Evolutionary conservation across 2,797 vertebrate species (phyloP), one percentile per base, ranked within the genome.

Genomic region (Takifugu ocellatus): DNA sequence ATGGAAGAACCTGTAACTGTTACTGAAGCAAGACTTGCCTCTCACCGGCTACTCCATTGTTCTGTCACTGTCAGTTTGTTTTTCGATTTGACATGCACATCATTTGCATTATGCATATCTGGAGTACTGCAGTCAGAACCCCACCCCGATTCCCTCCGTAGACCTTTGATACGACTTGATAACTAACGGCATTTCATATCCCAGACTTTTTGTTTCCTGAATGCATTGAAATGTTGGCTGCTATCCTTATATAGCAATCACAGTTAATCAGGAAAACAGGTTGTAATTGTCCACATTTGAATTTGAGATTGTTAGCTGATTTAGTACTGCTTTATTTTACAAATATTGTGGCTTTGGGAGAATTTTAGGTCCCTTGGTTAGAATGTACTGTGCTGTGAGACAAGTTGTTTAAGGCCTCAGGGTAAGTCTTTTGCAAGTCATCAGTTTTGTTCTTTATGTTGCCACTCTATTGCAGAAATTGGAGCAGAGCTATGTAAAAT

Each of bases 61-160:
- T 83, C 88, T 87, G 84, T 86, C 82, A 83, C 78, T 87, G 85
- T 83, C 86, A 82, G 72, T 91, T 90, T 90, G 80, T 89, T 83
- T 88, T 83, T 74, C 84, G 72, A 75, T 89, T 84, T 89, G 83
- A 87, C 82, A 87, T 87, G 84, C 83, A 83, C 86, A 83, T 89
- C 88, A 86, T 89, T 88, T 88, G 79, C 88, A 90, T 89, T 88
- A 87, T 90, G 82, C 83, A 87, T 87, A 89, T 88, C 81, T 78
- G 55, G 52, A 80, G 68, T 62, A 43, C 61, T 63, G 39, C 50
- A 60, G 54, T 24, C 61, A 36, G 62, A 55, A 60, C 51, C 54
- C 49, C 61, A 53, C 51, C 55, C 39, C 51, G 51, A 21, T 47
- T 45, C 25, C 33, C 11, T 6, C 36, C 21, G 50, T 48, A 29